Evolutionary conservation across 1,140 invertebrate species (phyloP).

Genomic region (Pseudomyrmex sp.): DNA sequence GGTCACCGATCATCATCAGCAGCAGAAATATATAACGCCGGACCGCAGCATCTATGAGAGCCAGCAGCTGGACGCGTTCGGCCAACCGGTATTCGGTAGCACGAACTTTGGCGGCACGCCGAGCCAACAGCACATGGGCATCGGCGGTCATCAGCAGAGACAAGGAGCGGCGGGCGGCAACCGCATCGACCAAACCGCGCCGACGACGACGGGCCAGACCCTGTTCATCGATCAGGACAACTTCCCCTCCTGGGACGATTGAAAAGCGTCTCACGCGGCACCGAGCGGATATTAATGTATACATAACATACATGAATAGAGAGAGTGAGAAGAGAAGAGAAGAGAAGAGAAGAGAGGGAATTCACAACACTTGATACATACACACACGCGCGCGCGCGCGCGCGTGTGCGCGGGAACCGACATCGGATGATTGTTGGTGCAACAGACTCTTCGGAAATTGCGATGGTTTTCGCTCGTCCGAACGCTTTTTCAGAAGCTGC

Average conservation of each 20-base stretch:
- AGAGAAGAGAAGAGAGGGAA: constrained; percentile 31
- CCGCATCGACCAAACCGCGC: constrained; percentile 48
- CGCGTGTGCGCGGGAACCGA: not conserved
- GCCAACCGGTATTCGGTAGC: constrained; percentile 82
- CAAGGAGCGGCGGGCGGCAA: constrained; percentile 14
- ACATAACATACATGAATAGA: constrained; percentile 36
- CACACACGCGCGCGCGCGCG: constrained; percentile 27
- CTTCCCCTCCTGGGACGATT: constrained; percentile 87
- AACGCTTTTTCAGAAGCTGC: not conserved
- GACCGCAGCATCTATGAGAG: constrained; percentile 78
- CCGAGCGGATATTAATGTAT: constrained; percentile 58
- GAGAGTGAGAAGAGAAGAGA: constrained; percentile 1
- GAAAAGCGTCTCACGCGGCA: constrained; percentile 48
- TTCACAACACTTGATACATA: constrained; percentile 40
- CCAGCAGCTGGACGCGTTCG: constrained; percentile 81
- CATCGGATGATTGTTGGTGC: constrained; percentile 63
- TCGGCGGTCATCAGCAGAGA: constrained; percentile 76
- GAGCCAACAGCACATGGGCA: constrained; percentile 53
- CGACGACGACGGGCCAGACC: constrained; percentile 39
- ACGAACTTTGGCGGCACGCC: constrained; percentile 81
- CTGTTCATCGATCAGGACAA: constrained; percentile 83
- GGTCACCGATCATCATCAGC: constrained; percentile 83
- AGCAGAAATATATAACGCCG: constrained; percentile 66
- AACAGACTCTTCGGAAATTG: constrained; percentile 64
- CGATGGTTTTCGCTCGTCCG: constrained; percentile 7